Percentiles rank a stretch among this genome's conserved stretches.
phyloP scores from a whole-genome alignment of 2,113 vertebrate genomes.

The Empidonax alnorum region DNA sequence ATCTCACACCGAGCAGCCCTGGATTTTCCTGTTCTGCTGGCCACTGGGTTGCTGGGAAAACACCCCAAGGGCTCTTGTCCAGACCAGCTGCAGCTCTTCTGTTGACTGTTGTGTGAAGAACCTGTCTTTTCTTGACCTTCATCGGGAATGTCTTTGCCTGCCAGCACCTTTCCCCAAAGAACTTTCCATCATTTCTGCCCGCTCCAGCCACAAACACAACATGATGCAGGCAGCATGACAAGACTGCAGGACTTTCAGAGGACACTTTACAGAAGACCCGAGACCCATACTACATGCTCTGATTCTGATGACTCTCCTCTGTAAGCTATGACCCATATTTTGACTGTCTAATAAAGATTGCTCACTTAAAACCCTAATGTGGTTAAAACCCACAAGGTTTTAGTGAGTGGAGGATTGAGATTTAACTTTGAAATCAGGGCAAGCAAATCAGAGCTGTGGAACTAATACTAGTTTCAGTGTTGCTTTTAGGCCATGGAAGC shows the following conservation, averaged over 20 bases:
- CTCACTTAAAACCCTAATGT: not conserved
- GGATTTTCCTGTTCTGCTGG: constrained; percentile 39
- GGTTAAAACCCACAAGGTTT: not conserved
- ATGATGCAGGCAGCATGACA: accelerated
- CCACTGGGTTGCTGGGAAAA: not conserved
- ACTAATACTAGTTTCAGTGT: not conserved
- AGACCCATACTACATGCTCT: not conserved
- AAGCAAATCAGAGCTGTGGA: not conserved
- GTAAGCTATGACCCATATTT: not conserved
- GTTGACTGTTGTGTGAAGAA: not conserved
- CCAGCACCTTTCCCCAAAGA: not conserved
- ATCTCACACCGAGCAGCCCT: not conserved
- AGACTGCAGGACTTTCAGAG: not conserved
- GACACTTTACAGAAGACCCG: not conserved
- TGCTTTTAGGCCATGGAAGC: not conserved
- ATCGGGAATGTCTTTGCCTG: not conserved
- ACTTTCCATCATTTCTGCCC: not conserved
- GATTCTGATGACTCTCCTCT: not conserved
- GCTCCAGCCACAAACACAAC: not conserved
- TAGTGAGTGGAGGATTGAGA: not conserved
- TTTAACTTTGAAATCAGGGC: not conserved
- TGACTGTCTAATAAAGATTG: not conserved
- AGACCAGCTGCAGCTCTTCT: not conserved
- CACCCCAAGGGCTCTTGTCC: not conserved
- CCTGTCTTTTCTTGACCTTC: not conserved